These are phyloP conservation scores for Raja brachyura DNA, from an alignment of 2,113 vertebrate species.

Conservation along the genomic window DNA sequence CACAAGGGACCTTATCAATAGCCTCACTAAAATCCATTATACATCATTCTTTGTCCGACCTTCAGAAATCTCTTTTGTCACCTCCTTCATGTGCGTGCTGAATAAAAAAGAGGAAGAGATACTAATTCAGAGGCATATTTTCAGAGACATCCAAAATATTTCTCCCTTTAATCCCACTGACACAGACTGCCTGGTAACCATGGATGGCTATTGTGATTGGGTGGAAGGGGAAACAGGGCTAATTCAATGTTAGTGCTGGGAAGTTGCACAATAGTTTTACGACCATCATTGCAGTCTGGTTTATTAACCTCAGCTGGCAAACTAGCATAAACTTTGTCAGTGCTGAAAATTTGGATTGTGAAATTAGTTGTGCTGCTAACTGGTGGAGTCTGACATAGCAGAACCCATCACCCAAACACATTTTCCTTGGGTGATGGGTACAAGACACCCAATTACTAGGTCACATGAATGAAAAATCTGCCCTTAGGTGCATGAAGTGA, in stretches of 20 bases:
- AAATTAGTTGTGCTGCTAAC: neutral
- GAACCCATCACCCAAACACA: neutral
- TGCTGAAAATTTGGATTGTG: conserved; percentile 1
- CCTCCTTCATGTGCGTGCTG: neutral
- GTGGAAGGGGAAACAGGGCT: neutral
- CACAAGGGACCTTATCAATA: too few relatives aligned
- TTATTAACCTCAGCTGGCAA: neutral
- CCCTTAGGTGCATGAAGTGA: neutral
- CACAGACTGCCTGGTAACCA: neutral
- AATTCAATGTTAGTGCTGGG: neutral
- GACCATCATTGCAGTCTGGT: neutral
- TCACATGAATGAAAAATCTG: conserved; percentile 17
- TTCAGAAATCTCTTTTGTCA: too few relatives aligned
- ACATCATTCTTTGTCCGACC: too few relatives aligned
- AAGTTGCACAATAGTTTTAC: neutral
- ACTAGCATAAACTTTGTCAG: neutral
- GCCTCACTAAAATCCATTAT: too few relatives aligned
- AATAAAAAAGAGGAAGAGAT: neutral
- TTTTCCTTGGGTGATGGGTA: neutral
- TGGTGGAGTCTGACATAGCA: neutral
- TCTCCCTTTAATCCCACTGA: neutral
- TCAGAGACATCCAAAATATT: neutral
- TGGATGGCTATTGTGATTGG: neutral
- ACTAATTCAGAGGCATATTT: neutral
- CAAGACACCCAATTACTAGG: neutral